Evolutionary conservation across 2,888 invertebrate genomes (phyloP), one percentile per base, ranked within the genome.

Genomic region (Drosophila paranaensis): DNA sequence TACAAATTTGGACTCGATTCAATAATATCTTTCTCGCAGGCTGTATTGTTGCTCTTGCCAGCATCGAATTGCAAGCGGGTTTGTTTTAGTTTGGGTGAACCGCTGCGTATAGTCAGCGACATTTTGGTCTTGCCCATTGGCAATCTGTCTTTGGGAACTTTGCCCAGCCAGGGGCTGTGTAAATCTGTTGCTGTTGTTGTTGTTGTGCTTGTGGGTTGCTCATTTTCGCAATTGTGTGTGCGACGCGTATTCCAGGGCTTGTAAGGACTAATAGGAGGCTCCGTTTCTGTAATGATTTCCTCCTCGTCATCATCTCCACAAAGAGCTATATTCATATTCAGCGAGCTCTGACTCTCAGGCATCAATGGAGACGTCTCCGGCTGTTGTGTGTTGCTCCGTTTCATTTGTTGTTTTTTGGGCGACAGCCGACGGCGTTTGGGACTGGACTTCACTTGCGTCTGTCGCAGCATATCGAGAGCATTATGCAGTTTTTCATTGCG

Each of bases 321-420:
- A n/a, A 93, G 35, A 0, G 92, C 92, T 54, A 90, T 85, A 66
- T 92, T 92, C 53, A 91, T 82, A 67, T 91, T 89, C 0, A 88
- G 73, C 2, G 84, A 88, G 6, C 61, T 62, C 33, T 90, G 64
- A 64, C 81, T 71, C 48, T 79, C 69, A 6, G 72, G 57, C 37
- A 72, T 1, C 35, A 60, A 54, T 14, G 74, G 61, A 0, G 72
- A 63, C 6, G 42, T 56, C 43, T 66, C 53, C 5, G 43, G 50
- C 14, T 53, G 6, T 60, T 74, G 62, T 11, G 71, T 60, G 14
- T 51, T 60, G 48, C 69, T 48, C 0, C 13, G 37, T 3, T 25
- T 45, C n/a, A 14, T 16, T 16, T 39, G 46, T 14, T 35, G 13
- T 45, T 75, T 66, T 37, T 74, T 74, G 14, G 81, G 81, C 5